Percentiles rank a stretch among this genome's conserved stretches.
phyloP scores from a whole-genome alignment of 2,797 vertebrate species.

The Falco columbarius region DNA sequence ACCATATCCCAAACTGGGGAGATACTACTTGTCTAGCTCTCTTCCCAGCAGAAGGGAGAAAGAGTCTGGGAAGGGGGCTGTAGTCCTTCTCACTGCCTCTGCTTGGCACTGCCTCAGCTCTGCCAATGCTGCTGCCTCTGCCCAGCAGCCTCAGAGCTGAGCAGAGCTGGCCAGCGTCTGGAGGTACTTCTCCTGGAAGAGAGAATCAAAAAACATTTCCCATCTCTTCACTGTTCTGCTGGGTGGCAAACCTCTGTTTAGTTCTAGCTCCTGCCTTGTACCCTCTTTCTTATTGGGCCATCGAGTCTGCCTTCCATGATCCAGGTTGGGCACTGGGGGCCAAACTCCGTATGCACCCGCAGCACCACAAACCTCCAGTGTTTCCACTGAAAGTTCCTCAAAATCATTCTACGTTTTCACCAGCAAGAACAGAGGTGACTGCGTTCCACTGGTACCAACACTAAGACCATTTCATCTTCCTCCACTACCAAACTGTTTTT shows the following conservation, averaged over 20 bases:
- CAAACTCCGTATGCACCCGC: background rate
- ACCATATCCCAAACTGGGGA: background rate
- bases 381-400: background rate
- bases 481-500: background rate
- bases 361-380: background rate
- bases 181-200: background rate
- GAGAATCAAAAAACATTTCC: background rate
- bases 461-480: background rate
- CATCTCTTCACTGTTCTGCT: background rate
- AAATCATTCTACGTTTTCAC: background rate
- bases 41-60: background rate
- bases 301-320: background rate
- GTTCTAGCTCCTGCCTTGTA: background rate
- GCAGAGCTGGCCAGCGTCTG: background rate
- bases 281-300: background rate
- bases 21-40: background rate
- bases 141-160: background rate
- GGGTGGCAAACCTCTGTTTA: background rate
- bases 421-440: background rate
- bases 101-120: background rate
- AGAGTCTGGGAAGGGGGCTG: background rate
- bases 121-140: background rate
- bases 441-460: background rate
- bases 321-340: fast-evolving
- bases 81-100: background rate